These are phyloP conservation scores for Thamnophis sirtalis DNA, from an alignment of 2,113 vertebrate species.

Conservation along the genomic window DNA sequence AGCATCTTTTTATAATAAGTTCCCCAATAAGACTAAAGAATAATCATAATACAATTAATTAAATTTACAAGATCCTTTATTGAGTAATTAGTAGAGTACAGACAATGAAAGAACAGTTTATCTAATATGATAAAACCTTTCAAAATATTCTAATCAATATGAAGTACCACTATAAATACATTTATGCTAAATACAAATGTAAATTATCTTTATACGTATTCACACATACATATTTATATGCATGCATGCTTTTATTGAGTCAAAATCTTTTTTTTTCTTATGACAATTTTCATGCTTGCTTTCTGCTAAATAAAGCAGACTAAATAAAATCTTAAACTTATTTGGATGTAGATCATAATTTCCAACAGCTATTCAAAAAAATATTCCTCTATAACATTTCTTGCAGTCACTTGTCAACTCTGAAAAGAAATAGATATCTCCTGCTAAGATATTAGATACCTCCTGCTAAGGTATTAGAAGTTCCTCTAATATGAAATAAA, in stretches of 20 bases:
- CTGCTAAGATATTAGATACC: background rate
- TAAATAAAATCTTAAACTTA: background rate
- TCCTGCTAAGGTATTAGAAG: background rate
- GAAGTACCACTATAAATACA: background rate
- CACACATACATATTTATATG: background rate
- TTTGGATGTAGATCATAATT: background rate
- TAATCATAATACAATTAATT: conserved; percentile 54
- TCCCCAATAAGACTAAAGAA: conserved; percentile 54
- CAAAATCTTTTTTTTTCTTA: background rate
- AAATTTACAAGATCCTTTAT: conserved; percentile 22
- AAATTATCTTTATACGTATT: background rate
- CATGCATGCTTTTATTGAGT: background rate
- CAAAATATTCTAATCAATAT: conserved; percentile 1
- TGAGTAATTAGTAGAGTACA: background rate
- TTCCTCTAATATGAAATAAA: background rate
- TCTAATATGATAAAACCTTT: background rate
- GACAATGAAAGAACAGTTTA: background rate
- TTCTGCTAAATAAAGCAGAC: background rate
- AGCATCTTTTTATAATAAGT: conserved; percentile 44
- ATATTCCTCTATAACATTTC: background rate
- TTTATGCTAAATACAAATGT: background rate
- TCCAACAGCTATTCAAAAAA: background rate
- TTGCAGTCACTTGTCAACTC: background rate
- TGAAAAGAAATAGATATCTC: background rate
- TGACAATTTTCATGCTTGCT: background rate